Evolutionary conservation across 2,888 invertebrate genomes (phyloP).

Genomic region (Aphidius colemani): DNA sequence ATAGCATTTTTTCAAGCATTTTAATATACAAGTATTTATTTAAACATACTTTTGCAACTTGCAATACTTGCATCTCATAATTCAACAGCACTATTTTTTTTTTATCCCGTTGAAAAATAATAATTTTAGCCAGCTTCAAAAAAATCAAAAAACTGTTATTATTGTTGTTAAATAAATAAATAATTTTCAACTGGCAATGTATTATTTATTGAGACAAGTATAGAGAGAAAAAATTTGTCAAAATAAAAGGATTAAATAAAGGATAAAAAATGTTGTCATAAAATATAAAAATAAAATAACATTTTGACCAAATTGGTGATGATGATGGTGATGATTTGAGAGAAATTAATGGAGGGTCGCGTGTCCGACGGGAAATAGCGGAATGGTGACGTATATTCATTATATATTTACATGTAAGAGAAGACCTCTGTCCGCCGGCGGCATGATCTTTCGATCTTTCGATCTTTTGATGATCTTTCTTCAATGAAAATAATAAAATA

Average conservation of each 20-base stretch:
- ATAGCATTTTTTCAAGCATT: too few relatives aligned
- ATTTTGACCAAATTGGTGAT: slow-evolving; percentile 24
- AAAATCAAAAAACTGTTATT: too few relatives aligned
- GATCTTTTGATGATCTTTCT: too few relatives aligned
- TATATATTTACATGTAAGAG: not conserved
- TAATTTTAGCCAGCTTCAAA: not conserved
- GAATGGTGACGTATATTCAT: slow-evolving; percentile 42
- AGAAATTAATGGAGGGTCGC: slow-evolving; percentile 39
- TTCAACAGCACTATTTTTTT: not conserved
- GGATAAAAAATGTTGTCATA: slow-evolving; percentile 6
- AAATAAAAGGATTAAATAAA: slow-evolving; percentile 8
- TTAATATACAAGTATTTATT: too few relatives aligned
- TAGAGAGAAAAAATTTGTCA: not conserved
- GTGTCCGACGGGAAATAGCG: slow-evolving; percentile 45
- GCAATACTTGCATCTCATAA: not conserved
- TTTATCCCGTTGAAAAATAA: not conserved
- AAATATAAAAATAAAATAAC: slow-evolving; percentile 26
- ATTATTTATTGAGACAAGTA: too few relatives aligned
- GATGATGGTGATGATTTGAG: slow-evolving; percentile 21
- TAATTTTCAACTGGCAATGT: too few relatives aligned
- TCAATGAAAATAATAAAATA: too few relatives aligned
- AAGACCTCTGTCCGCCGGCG: slow-evolving; percentile 7
- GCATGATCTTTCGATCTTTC: not conserved
- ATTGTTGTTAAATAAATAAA: too few relatives aligned
- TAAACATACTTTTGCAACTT: too few relatives aligned